phyloP scores from a whole-genome alignment of 2,888 invertebrate species.

The Aleiodes leptofemur region DNA sequence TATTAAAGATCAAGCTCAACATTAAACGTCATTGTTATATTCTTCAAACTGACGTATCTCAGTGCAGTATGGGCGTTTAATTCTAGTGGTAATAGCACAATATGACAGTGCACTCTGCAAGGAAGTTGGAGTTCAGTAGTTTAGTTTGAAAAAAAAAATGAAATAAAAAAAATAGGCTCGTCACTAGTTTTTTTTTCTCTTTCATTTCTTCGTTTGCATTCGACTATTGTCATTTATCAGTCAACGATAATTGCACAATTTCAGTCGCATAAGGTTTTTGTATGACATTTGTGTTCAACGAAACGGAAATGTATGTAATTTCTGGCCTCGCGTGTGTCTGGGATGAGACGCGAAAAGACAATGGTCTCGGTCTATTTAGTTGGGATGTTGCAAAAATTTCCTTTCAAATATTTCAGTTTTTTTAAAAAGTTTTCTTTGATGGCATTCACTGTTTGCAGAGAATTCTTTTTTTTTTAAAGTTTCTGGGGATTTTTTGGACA shows the following conservation, averaged over 20 bases:
- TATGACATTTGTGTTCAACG: slow-evolving; percentile 30
- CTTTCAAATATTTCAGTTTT: background rate
- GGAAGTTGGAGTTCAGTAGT: no score
- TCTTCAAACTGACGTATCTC: slow-evolving; percentile 1
- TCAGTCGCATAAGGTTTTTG: slow-evolving; percentile 8
- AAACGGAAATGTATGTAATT: slow-evolving; percentile 43
- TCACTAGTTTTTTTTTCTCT: background rate
- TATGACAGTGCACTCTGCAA: no score
- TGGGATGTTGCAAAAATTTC: background rate
- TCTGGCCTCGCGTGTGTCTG: slow-evolving; percentile 43
- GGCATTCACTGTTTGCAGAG: no score
- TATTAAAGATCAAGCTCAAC: slow-evolving; percentile 24
- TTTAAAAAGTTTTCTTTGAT: no score
- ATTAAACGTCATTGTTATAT: slow-evolving; percentile 19
- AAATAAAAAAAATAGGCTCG: background rate
- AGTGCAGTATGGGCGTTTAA: no score
- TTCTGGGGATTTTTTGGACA: no score
- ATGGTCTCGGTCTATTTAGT: slow-evolving; percentile 45
- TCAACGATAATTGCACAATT: slow-evolving; percentile 21
- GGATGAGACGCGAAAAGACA: slow-evolving; percentile 41
- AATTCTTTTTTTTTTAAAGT: no score
- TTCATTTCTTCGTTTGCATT: slow-evolving; percentile 2
- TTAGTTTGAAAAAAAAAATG: no score
- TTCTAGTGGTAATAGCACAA: no score
- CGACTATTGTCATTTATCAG: slow-evolving; percentile 7